Evolutionary conservation across 2,797 vertebrate genomes (phyloP), one percentile per base, ranked within the genome.

Genomic region (Eupleurogrammus muticus): DNA sequence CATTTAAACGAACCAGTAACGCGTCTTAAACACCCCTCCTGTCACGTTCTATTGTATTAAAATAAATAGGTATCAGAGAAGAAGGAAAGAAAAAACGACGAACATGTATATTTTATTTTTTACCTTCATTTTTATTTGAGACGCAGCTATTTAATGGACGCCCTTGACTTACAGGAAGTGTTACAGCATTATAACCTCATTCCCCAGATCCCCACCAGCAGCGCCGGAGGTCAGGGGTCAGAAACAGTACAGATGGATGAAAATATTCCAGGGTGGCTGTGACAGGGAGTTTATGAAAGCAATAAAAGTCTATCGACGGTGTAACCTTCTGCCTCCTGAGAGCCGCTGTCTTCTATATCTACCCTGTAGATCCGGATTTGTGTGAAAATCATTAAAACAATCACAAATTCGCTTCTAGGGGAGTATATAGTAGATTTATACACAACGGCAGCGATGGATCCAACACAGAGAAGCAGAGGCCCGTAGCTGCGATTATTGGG

Each of bases 331-430:
- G 48, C 68, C 82, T 91, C 81, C 92, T 81, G 92, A 94, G 95
- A 95, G 93, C 91, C 92, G 90, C 95, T 97, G 97, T 99, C 97
- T 96, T 99, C 97, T 99, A 96, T 99, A 98, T 99, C 96, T 98
- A 99, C 97, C 97, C 97, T 99, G 97, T 99, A 99, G 97, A 99
- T 99, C 97, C 97, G 97, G 98, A 98, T 99, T 99, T 99, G 97
- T 99, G 97, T 99, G 94, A 92, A 94, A 91, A 95, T 80, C 94
- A 95, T 93, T 94, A 86, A 50, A 86, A 94, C 90, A 93, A 94
- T 97, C 97, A 98, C 97, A 99, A 99, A 98, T 99, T 99, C 97
- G 97, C 93, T 95, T 99, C 97, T 99, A 97, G 97, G 97, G 97
- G 97, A 97, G 97, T 97, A 98, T 99, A 97, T 98, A 99, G 97